Evolutionary conservation across 2,888 invertebrate species (phyloP).

Genomic region (Mimumesa dahlbomi): DNA sequence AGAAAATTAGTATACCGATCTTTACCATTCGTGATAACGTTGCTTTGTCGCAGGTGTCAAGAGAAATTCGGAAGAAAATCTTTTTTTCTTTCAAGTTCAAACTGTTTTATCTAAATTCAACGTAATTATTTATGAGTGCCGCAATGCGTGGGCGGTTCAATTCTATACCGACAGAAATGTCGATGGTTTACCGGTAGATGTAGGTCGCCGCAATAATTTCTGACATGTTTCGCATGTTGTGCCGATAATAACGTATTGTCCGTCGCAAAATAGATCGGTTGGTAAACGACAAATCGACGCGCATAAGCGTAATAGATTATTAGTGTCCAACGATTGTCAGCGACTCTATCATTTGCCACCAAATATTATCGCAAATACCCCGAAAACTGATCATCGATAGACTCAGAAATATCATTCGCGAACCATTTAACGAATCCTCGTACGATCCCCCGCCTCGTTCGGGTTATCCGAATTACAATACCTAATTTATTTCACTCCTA

Average conservation of each 20-base stretch:
- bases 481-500: neutral
- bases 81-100: neutral
- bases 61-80: neutral
- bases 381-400: slow-evolving; percentile 3
- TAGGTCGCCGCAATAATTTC: slow-evolving; percentile 60
- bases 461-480: neutral
- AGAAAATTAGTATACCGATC: neutral
- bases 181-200: slow-evolving; percentile 55
- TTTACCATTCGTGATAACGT: neutral
- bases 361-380: slow-evolving; percentile 35
- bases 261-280: slow-evolving; percentile 50
- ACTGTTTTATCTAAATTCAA: slow-evolving; percentile 21
- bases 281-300: slow-evolving; percentile 58
- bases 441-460: neutral
- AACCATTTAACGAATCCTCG: neutral
- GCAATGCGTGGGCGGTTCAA: slow-evolving; percentile 30
- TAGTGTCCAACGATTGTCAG: slow-evolving; percentile 57
- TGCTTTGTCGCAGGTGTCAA: neutral
- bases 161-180: slow-evolving; percentile 46
- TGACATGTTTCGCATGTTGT: slow-evolving; percentile 58
- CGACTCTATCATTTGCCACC: slow-evolving; percentile 50
- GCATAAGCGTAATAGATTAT: slow-evolving; percentile 59
- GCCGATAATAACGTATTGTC: slow-evolving; percentile 57
- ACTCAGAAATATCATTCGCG: neutral
- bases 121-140: slow-evolving; percentile 48